Evolutionary conservation across 1,140 invertebrate species (phyloP), one percentile per base, ranked within the genome.

Genomic region (Acyrthosiphon pisum): DNA sequence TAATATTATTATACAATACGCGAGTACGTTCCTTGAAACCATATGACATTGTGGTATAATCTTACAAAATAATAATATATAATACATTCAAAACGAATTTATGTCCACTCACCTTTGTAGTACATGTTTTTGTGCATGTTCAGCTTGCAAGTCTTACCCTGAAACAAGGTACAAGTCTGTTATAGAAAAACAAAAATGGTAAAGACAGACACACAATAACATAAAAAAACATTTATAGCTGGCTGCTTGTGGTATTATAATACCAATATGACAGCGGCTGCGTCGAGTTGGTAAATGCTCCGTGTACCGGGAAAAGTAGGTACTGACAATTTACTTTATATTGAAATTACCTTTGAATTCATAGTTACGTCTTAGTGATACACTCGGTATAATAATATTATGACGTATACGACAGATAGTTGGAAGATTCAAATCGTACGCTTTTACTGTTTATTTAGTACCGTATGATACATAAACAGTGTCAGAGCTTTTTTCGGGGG

Each of bases 71-170:
- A n/a, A 76, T 18, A n/a, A 76, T 76, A 76, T 35, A 30, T 44
- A 37, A 9, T 22, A 41, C 48, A 22, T 46, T 88, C 18, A 89
- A 89, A 89, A 53, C 48, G 6, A 53, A 89, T 91, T n/a, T 89
- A 88, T 26, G 56, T 90, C 22, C 83, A 94, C 91, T 95, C 96
- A 96, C 96, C 96, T 96, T 95, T 96, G 95, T 97, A 97, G 94
- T 96, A 96, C 96, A 97, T 97, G 94, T 97, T 96, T 95, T 96
- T 96, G 94, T 96, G 96, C 97, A 97, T 97, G 94, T 96, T 96
- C 93, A 94, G 93, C 81, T 96, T 96, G 95, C 97, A 97, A 94
- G 96, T 96, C 94, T 96, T 95, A 94, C 96, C 96, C 96, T 97
- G 95, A 94, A 95, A 96, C 94, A 94, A 94, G 94, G 94, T 94